phyloP scores from a whole-genome alignment of 2,797 vertebrate species.

The Acipenser transmontanus region DNA sequence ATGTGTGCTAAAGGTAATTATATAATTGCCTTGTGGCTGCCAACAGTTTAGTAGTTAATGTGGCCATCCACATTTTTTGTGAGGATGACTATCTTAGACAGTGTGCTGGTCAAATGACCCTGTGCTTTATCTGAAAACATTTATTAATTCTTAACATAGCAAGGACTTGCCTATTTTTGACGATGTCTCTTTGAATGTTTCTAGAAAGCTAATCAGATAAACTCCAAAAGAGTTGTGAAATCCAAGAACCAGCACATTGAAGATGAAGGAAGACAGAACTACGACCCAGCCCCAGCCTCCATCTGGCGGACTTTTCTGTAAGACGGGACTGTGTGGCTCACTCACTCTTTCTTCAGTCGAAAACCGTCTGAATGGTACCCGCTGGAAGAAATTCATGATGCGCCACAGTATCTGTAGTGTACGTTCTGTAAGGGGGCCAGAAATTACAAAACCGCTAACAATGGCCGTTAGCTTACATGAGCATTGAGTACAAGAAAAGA shows the following conservation, averaged over 20 bases:
- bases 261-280: slow-evolving; percentile 18
- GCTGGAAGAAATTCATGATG: slow-evolving; percentile 10
- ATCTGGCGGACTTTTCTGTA: slow-evolving; percentile 2
- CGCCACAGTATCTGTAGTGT: too few relatives aligned
- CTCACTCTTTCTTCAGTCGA: not conserved
- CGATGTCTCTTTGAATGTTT: slow-evolving; percentile 14
- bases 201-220: slow-evolving; percentile 20
- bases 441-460: too few relatives aligned
- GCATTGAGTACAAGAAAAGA: too few relatives aligned
- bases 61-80: too few relatives aligned
- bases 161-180: slow-evolving; percentile 16
- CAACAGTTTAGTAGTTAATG: too few relatives aligned
- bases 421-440: too few relatives aligned
- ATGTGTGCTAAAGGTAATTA: too few relatives aligned
- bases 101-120: too few relatives aligned
- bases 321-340: not conserved
- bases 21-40: too few relatives aligned
- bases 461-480: too few relatives aligned
- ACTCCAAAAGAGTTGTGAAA: slow-evolving; percentile 23
- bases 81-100: too few relatives aligned
- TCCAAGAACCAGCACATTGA: slow-evolving; percentile 18
- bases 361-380: slow-evolving; percentile 10
- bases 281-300: slow-evolving; percentile 18
- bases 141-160: not conserved
- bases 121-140: not conserved